Base-by-base conservation (phyloP, 2,797 vertebrate genomes). In the Aplochiton taeniatus region DNA sequence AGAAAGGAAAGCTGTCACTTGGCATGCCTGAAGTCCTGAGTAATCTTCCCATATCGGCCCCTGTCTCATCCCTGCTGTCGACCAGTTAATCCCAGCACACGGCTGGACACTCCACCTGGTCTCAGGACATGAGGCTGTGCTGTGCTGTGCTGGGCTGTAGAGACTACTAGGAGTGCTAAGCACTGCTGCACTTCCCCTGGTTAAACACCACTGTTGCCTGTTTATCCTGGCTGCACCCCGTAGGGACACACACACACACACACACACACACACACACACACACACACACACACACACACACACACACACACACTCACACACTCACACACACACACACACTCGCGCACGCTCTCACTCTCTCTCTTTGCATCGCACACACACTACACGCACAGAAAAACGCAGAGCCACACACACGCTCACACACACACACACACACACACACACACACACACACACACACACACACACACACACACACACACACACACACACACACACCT, bases 311-410 rank as follows among this genome's bases (percentile, higher is more conserved):
- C 19, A 59, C 16, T 18, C 57, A 18, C 44, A 59, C 57, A 45
- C 57, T 12, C 44, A 46, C 57, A 46, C 58, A 59, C 57, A 59
- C 57, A 14, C 20, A 16, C 17, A 11, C 41, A 18, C n/a, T 45
- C 19, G 8, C 31, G 46, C 17, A 13, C 16, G 19, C 10, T 17
- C 16, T 0, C 42, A 17, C 48, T 7, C n/a, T 13, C n/a, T 63
- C 41, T 50, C 61, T 45, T 14, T 58, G 3, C 11, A 11, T 14
- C 8, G 19, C 14, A 41, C 13, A 1, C 58, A n/a, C 58, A 16
- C 12, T 3, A 55, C 5, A 18, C 17, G 19, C 52, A 20, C 52
- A 57, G 20, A 31, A 11, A 6, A 12, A 12, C 17, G 4, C 31
- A 14, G 20, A 10, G 4, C 9, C 56, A n/a, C 42, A n/a, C 31